Base-by-base conservation (phyloP, 2,797 vertebrate genomes). In the Chelonia mydas region DNA sequence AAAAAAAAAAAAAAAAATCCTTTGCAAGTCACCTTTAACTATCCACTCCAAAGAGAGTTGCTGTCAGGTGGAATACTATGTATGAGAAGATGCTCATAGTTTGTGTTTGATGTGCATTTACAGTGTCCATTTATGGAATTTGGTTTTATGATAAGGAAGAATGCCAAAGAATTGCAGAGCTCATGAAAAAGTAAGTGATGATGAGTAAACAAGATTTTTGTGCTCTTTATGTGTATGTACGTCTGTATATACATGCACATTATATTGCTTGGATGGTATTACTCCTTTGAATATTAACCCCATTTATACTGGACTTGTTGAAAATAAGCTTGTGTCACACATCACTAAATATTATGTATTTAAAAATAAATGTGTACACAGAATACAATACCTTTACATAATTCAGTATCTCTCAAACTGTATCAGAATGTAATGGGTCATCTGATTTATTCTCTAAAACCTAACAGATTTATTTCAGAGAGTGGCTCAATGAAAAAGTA, bases 131-230 rank as follows among this genome's bases (percentile, higher is more conserved):
- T 97, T 99, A 99, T 97, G 99, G 99, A 87, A 99, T 99, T 98
- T 99, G 99, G 99, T 99, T 99, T 98, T 99, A 99, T 94, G 99
- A 99, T 97, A 99, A 99, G 95, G 98, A 98, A 97, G 99, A 99
- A 98, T 99, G 99, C 98, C 99, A 99, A 97, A 99, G 99, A 98
- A 99, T 99, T 93, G 99, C 99, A 84, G 99, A 99, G 85, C 98
- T 99, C 95, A 99, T 99, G 99, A 99, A 99, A 98, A 99, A 98
- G 99, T 99, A 98, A 99, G 99, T 99, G 93, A 89, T 33, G 59
- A 54, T 87, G 93, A 84, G 81, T 94, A 85, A 88, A 95, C 47
- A 91, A 83, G 47, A 86, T 10, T 92, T 79, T 12, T 83, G 61
- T 84, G 83, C 45, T 81, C 91, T 91, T 89, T 83, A 59, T 90